Evolutionary conservation across 1,140 invertebrate genomes (phyloP), one percentile per base, ranked within the genome.

Genomic region (Mya arenaria): DNA sequence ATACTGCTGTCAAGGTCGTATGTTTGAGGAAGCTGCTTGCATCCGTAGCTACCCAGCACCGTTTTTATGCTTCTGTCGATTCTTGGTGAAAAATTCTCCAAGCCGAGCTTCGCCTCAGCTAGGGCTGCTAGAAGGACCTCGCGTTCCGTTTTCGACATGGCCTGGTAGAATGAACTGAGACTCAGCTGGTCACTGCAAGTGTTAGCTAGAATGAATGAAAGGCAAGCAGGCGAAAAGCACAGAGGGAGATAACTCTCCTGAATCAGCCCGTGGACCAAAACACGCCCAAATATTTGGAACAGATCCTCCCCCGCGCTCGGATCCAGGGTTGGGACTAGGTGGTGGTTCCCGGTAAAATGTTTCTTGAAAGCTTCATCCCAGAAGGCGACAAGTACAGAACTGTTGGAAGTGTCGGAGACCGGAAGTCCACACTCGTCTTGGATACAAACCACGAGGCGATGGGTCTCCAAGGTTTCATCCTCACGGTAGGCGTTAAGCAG

Each of bases 321-420:
- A 37, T 72, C 75, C 19, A 84, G 36, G 10, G 79, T 32, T 19
- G 82, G 82, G 37, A 79, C 75, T 25, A 77, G 36, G 32, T 84
- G 73, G 32, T 79, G 66, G 41, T 68, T 58, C 19, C 82, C 82
- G 25, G 74, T 78, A 66, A 84, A 84, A 44, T 79, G 58, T 1
- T 55, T 62, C 48, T 58, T 37, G 37, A 84, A 79, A 36, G 58
- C 60, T 58, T 79, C 75, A n/a, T 84, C 69, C 82, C 82, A 84
- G 48, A 84, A 84, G 36, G 37, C 79, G n/a, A 63, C 68, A 28
- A 84, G 73, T 23, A 79, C 30, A 15, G 68, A 23, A 44, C 66
- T 28, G 30, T 55, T 17, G 4, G 52, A 28, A 4, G 60, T 25
- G 28, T 39, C 25, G 32, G 52, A 39, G 25, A 60, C 55, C 23